Conservation (phyloP, 2,888 invertebrate genomes). For the Pseudococcus viburni region DNA sequence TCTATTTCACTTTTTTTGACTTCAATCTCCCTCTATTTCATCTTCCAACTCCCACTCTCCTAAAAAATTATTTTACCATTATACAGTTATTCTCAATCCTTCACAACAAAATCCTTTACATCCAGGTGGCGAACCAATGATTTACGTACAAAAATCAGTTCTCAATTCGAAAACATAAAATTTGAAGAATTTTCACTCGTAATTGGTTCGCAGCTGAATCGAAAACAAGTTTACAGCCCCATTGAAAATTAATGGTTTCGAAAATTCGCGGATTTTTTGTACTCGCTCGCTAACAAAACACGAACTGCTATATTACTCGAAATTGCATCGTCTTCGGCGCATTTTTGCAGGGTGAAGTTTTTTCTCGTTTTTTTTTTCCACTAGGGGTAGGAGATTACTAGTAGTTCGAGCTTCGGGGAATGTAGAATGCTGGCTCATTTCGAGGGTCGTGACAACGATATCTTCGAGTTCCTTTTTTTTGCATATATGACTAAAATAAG, state of each 20-base stretch:
- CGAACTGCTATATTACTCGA: slow-evolving; percentile 70
- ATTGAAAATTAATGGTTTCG: slow-evolving; percentile 7
- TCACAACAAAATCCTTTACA: too few species aligned
- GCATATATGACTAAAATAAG: slow-evolving; percentile 15
- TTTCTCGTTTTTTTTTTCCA: not conserved
- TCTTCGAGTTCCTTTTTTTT: slow-evolving; percentile 16
- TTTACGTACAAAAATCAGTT: not conserved
- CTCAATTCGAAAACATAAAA: not conserved
- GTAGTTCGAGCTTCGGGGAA: not conserved
- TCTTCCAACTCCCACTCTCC: too few species aligned
- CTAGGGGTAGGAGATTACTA: not conserved
- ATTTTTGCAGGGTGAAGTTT: slow-evolving; percentile 25
- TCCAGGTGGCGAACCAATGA: too few species aligned
- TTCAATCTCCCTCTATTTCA: too few species aligned
- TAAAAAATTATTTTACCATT: too few species aligned
- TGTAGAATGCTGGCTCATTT: not conserved
- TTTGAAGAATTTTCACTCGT: not conserved
- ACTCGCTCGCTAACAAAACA: slow-evolving; percentile 42
- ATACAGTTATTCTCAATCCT: too few species aligned
- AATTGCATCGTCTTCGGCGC: slow-evolving; percentile 65
- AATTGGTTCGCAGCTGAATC: not conserved
- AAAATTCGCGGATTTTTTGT: slow-evolving; percentile 12
- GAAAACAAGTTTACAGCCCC: not conserved
- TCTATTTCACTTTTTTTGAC: too few species aligned
- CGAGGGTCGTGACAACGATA: slow-evolving; percentile 31